Evolutionary conservation across 2,797 vertebrate genomes (phyloP).

Genomic region (Amblyraja radiata): DNA sequence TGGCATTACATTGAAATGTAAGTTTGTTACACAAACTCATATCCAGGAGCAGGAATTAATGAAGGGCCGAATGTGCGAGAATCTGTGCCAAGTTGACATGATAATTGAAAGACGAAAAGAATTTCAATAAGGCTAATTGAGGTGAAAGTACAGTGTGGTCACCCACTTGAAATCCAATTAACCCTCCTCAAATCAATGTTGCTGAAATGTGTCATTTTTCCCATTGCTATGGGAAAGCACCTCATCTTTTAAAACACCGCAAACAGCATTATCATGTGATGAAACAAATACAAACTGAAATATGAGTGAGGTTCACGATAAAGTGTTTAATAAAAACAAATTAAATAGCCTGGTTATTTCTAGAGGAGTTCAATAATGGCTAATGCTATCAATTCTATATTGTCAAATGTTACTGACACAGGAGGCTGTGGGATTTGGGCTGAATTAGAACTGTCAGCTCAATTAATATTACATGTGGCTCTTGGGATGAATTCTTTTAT

Average conservation of each 20-base stretch:
- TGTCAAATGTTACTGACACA: neutral
- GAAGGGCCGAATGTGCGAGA: neutral
- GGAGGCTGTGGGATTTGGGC: neutral
- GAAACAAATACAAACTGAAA: neutral
- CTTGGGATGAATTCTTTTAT: neutral
- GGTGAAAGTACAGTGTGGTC: neutral
- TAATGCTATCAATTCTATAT: neutral
- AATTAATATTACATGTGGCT: neutral
- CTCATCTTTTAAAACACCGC: neutral
- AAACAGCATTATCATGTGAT: neutral
- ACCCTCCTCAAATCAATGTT: slow-evolving; percentile 1
- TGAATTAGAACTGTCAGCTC: neutral
- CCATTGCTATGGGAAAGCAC: neutral
- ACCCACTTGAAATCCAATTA: neutral
- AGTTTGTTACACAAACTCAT: neutral
- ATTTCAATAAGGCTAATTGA: neutral
- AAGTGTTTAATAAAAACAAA: slow-evolving; percentile 26
- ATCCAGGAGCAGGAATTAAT: neutral
- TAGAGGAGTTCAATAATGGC: neutral
- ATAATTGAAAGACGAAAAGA: slow-evolving; percentile 5
- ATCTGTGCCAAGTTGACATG: neutral
- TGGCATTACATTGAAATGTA: no score
- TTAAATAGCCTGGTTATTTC: neutral
- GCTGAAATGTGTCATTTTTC: slow-evolving; percentile 5
- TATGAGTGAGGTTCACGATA: neutral